Evolutionary conservation across 2,888 invertebrate species (phyloP).

Genomic region (Phortica okadai): DNA sequence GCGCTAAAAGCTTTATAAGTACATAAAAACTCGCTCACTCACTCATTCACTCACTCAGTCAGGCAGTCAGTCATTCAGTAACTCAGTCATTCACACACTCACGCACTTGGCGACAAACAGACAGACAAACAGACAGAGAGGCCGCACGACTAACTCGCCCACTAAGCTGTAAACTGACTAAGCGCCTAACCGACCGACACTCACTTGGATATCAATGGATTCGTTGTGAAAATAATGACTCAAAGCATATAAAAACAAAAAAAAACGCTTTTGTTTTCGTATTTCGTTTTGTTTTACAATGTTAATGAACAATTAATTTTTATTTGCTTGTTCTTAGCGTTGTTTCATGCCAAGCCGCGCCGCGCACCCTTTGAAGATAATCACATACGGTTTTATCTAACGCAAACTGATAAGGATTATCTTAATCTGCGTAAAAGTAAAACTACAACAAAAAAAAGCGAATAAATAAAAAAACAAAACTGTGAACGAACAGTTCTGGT

Average conservation of each 20-base stretch:
- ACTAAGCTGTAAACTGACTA: neutral
- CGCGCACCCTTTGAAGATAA: neutral
- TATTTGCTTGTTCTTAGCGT: constrained; percentile 11
- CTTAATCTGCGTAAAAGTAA: constrained; percentile 70
- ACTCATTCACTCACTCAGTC: neutral
- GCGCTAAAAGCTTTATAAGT: constrained; percentile 53
- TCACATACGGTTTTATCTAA: constrained; percentile 27
- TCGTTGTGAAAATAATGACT: constrained; percentile 6
- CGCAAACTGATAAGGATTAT: constrained; percentile 69
- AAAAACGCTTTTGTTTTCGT: constrained; percentile 13
- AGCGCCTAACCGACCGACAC: neutral
- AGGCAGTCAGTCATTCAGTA: neutral
- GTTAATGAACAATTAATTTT: constrained; percentile 27
- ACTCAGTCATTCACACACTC: neutral
- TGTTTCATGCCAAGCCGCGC: constrained; percentile 5
- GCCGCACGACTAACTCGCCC: neutral
- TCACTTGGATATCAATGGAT: constrained; percentile 24
- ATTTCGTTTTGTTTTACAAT: constrained; percentile 21
- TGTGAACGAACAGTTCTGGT: neutral
- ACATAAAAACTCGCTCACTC: neutral
- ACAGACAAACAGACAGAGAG: neutral
- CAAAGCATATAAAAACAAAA: constrained; percentile 25
- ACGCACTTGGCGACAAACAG: neutral
- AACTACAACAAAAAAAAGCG: constrained; percentile 11
- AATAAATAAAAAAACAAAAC: constrained; percentile 4